Evolutionary conservation across 2,113 vertebrate genomes (phyloP).

Genomic region (Equus quagga): DNA sequence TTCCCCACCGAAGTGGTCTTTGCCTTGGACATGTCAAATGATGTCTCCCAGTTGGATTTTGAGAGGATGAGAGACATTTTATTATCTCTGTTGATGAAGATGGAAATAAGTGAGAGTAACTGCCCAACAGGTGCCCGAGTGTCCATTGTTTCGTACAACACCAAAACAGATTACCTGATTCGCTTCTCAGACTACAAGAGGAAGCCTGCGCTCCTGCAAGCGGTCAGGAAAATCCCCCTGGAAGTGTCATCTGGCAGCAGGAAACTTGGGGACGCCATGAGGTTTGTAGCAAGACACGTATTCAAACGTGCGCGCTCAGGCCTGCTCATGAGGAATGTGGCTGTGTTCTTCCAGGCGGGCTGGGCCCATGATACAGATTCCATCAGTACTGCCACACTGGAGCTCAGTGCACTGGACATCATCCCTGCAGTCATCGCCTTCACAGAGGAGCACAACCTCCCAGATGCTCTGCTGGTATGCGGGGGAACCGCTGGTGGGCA

Average conservation of each 20-base stretch:
- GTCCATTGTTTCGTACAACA: slow-evolving; percentile 89
- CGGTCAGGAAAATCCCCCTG: slow-evolving; percentile 85
- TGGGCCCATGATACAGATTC: slow-evolving; percentile 72
- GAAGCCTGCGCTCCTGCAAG: slow-evolving; percentile 85
- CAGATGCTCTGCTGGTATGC: slow-evolving; percentile 87
- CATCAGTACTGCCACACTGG: slow-evolving; percentile 89
- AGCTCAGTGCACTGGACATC: slow-evolving; percentile 89
- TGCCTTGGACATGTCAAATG: slow-evolving; percentile 91
- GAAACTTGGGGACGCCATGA: slow-evolving; percentile 91
- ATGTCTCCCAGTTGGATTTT: slow-evolving; percentile 87
- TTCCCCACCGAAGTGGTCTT: slow-evolving; percentile 94
- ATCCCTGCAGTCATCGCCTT: slow-evolving; percentile 88
- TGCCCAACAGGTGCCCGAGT: slow-evolving; percentile 92
- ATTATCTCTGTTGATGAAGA: slow-evolving; percentile 85
- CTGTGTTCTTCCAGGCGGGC: slow-evolving; percentile 89
- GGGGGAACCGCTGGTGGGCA: rapidly evolving
- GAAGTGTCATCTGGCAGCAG: slow-evolving; percentile 85
- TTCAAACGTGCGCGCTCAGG: slow-evolving; percentile 91
- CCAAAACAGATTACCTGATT: slow-evolving; percentile 88
- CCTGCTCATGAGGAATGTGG: slow-evolving; percentile 90
- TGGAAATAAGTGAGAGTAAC: slow-evolving; percentile 90
- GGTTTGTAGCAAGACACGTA: slow-evolving; percentile 91
- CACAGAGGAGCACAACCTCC: slow-evolving; percentile 83
- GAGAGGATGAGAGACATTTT: slow-evolving; percentile 89
- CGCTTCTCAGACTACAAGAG: slow-evolving; percentile 91